A percentile compares a stretch with the other conserved stretches of the same genome.
Conservation (phyloP, 1,140 invertebrate species). For the Adoxophyes honmai region DNA sequence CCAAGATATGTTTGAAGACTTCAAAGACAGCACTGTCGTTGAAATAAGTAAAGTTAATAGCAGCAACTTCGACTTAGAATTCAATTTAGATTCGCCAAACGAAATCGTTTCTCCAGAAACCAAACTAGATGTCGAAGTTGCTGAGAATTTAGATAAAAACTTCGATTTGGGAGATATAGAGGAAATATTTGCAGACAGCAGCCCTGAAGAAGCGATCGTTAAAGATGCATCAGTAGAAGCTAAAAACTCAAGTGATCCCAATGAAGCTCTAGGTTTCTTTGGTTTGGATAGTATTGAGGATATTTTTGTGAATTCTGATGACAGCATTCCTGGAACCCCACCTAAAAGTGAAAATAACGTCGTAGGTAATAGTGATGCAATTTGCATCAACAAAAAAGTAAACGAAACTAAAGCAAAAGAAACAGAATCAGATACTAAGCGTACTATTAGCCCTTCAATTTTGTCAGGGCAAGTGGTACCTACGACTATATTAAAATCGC, state of each 20-base stretch:
- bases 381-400: constrained; percentile 14
- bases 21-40: not conserved
- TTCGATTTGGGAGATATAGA: constrained; percentile 65
- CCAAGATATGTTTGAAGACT: constrained; percentile 15
- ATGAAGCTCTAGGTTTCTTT: constrained; percentile 58
- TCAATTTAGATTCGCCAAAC: constrained; percentile 25
- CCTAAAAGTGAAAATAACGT: constrained; percentile 19
- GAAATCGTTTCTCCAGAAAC: constrained; percentile 17
- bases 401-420: not conserved
- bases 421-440: not conserved
- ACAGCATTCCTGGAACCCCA: constrained; percentile 27
- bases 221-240: constrained; percentile 17
- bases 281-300: constrained; percentile 66
- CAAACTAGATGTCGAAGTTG: constrained; percentile 17
- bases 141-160: constrained; percentile 27
- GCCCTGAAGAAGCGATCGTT: constrained; percentile 28
- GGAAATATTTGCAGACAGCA: constrained; percentile 62
- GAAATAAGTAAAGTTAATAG: constrained; percentile 14
- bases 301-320: constrained; percentile 61
- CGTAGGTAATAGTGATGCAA: constrained; percentile 19
- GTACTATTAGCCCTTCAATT: constrained; percentile 53
- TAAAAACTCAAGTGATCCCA: constrained; percentile 28
- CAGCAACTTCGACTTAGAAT: constrained; percentile 26
- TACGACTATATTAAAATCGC: constrained; percentile 2
- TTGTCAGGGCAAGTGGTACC: constrained; percentile 41